Evolutionary conservation across 2,888 invertebrate genomes (phyloP).

Genomic region (Baronia brevicornis): DNA sequence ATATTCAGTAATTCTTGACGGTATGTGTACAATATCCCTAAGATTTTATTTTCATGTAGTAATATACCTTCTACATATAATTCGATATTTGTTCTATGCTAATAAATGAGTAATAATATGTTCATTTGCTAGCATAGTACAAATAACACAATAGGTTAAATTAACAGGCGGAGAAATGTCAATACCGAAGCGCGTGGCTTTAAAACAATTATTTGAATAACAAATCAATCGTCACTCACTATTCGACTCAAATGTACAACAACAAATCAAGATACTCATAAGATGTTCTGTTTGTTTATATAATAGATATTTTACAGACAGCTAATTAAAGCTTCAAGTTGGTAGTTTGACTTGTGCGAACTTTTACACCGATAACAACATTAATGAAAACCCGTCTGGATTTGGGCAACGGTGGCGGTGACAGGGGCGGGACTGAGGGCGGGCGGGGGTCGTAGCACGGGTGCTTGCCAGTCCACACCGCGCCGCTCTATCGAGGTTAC

Average conservation of each 20-base stretch:
- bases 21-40: too few species aligned
- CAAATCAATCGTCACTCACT: slow-evolving; percentile 34
- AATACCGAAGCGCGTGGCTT: slow-evolving; percentile 8
- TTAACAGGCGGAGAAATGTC: slow-evolving; percentile 7
- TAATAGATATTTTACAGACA: slow-evolving; percentile 61
- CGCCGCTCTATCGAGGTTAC: slow-evolving; percentile 46
- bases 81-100: too few species aligned
- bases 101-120: too few species aligned
- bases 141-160: slow-evolving; percentile 8
- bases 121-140: too few species aligned
- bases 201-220: slow-evolving; percentile 18
- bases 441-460: slow-evolving; percentile 40
- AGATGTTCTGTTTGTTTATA: neutral
- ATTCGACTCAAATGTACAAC: slow-evolving; percentile 23
- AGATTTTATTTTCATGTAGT: too few species aligned
- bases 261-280: too few species aligned
- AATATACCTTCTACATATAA: too few species aligned
- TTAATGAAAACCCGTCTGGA: slow-evolving; percentile 71
- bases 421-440: slow-evolving; percentile 41
- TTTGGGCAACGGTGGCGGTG: slow-evolving; percentile 62
- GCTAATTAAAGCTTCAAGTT: slow-evolving; percentile 66
- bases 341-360: slow-evolving; percentile 61
- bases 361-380: slow-evolving; percentile 71
- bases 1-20: too few species aligned
- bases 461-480: slow-evolving; percentile 53